Evolutionary conservation across 1,140 invertebrate genomes (phyloP).

Genomic region (Drosophila serrata): DNA sequence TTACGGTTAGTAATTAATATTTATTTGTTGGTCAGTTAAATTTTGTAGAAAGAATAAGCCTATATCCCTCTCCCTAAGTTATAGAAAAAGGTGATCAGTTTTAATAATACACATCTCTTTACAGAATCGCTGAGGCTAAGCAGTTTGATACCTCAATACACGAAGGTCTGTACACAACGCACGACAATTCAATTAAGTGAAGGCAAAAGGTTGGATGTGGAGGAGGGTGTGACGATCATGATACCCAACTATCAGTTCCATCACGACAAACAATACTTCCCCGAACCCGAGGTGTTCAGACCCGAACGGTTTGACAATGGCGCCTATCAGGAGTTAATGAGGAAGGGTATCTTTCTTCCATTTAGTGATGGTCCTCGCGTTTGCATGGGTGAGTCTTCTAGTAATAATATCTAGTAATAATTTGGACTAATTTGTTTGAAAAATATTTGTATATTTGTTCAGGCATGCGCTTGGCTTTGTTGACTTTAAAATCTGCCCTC

Average conservation of each 20-base stretch:
- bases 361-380: slow-evolving; percentile 81
- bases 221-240: slow-evolving; percentile 86
- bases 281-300: slow-evolving; percentile 89
- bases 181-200: slow-evolving; percentile 56
- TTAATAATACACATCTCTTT: neutral
- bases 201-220: slow-evolving; percentile 38
- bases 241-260: slow-evolving; percentile 88
- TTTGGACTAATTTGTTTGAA: no score
- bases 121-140: slow-evolving; percentile 74
- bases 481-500: slow-evolving; percentile 64
- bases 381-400: slow-evolving; percentile 64
- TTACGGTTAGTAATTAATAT: slow-evolving; percentile 52
- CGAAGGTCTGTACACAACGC: slow-evolving; percentile 67
- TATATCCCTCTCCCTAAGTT: no score
- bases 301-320: slow-evolving; percentile 88
- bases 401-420: neutral
- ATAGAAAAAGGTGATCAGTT: neutral
- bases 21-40: neutral
- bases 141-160: slow-evolving; percentile 73
- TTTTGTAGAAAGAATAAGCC: no score
- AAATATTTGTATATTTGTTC: neutral
- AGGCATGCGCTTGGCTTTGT: slow-evolving; percentile 56
- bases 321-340: slow-evolving; percentile 53
- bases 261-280: slow-evolving; percentile 88
- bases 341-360: slow-evolving; percentile 64